These are phyloP conservation scores for Lochmaea crataegi DNA, from an alignment of 2,888 invertebrate species.

Conservation along the genomic window DNA sequence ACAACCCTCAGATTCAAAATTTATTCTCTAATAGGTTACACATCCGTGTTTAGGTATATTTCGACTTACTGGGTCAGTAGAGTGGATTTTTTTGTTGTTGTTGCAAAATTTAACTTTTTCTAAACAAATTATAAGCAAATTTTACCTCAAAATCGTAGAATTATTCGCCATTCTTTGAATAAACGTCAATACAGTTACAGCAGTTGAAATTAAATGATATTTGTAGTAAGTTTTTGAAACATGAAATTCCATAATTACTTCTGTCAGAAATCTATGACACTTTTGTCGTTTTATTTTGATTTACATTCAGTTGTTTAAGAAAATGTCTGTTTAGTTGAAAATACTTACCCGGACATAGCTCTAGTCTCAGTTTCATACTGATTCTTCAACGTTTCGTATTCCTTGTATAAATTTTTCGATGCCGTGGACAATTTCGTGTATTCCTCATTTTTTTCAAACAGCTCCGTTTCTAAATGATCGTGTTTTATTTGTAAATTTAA, in stretches of 20 bases:
- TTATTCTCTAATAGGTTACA: too few relatives aligned
- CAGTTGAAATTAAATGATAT: slow-evolving; percentile 34
- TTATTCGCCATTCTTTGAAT: slow-evolving; percentile 32
- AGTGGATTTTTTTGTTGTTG: too few relatives aligned
- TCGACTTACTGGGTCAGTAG: too few relatives aligned
- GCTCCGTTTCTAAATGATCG: slow-evolving; percentile 70
- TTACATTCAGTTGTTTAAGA: too few relatives aligned
- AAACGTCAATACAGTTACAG: slow-evolving; percentile 33
- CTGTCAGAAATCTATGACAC: neutral
- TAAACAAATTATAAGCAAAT: neutral
- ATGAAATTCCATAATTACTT: slow-evolving; percentile 23
- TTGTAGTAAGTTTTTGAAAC: slow-evolving; percentile 20
- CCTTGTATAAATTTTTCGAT: slow-evolving; percentile 78
- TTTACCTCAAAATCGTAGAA: slow-evolving; percentile 23
- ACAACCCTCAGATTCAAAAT: too few relatives aligned
- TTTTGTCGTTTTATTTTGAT: neutral
- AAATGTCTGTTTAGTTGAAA: too few relatives aligned
- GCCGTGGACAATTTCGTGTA: slow-evolving; percentile 72
- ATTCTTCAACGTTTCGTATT: slow-evolving; percentile 80
- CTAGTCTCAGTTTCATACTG: slow-evolving; percentile 80
- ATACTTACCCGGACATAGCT: slow-evolving; percentile 75
- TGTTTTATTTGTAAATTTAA: slow-evolving; percentile 72
- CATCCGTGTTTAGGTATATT: too few relatives aligned
- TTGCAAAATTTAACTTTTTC: neutral
- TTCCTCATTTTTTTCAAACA: slow-evolving; percentile 73